Evolutionary conservation across 2,797 vertebrate species (phyloP), one percentile per base, ranked within the genome.

Genomic region (Poeciliopsis infans): DNA sequence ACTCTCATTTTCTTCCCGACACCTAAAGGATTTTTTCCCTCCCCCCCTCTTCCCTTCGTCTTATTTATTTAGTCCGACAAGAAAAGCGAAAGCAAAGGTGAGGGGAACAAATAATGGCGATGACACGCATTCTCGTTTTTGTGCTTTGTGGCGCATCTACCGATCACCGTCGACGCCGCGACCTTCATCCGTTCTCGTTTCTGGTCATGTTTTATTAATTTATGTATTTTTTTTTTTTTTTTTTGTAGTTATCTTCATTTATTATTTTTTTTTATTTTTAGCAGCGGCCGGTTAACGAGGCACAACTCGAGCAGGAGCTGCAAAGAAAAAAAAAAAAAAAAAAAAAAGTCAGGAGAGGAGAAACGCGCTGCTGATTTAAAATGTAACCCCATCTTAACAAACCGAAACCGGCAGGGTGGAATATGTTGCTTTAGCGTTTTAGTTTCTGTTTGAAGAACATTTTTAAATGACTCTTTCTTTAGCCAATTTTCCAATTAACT

Each of bases 1-100:
- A 97, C 96, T 98, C 96, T 97, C 95, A 95, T 96, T 96, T 96
- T 97, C 95, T 96, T 94, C 96, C 95, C 95, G 94, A 96, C 23
- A 96, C 96, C 96, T 96, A 81, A 16, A 45, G 82, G 95, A 95
- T 96, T 96, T 93, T 95, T 36, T 39, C 5, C 36, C 36, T 39
- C 36, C 36, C 3, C 1, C 23, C 15, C 2, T 15, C 57, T 33
- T 43, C 31, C 71, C 77, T 77, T 80, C 79, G 74, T 87, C 85
- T 84, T 81, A 86, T 87, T 90, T 91, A 80, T 93, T 43, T 69
- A 43, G 39, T 86, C 70, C 83, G 81, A 76, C 94, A 95, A 96
- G 88, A 87, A 85, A 85, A 78, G 87, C 96, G 95, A 92, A 64
- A 64, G 59, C 16, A 8, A 36, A 64, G 61, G 28, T 94, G 95